Evolutionary conservation across 2,113 vertebrate species (phyloP).

Genomic region (Macrotus californicus): DNA sequence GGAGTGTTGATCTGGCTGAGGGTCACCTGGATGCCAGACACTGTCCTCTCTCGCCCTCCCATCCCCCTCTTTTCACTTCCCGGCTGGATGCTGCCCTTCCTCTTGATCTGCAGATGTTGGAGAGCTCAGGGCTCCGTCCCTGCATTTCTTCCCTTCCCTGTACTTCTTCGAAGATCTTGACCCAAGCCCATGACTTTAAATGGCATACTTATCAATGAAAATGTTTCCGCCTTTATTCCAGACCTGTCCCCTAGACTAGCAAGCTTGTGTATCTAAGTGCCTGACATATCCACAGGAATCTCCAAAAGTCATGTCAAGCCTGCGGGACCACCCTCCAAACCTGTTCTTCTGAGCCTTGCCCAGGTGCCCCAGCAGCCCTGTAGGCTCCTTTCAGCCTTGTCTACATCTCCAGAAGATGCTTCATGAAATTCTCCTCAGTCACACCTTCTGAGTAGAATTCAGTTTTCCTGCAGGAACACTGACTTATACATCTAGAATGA

Average conservation of each 20-base stretch:
- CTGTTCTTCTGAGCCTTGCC: background rate
- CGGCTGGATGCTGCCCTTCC: background rate
- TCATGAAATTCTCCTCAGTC: background rate
- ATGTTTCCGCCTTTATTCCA: background rate
- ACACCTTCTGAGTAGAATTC: background rate
- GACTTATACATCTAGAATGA: background rate
- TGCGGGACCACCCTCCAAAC: background rate
- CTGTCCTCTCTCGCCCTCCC: background rate
- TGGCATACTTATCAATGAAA: background rate
- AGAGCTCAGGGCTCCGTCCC: background rate
- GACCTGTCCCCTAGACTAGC: background rate
- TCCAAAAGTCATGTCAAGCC: background rate
- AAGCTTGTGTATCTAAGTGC: background rate
- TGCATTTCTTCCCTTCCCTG: background rate
- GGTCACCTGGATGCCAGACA: background rate
- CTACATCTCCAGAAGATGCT: rapidly evolving
- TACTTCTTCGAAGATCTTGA: background rate
- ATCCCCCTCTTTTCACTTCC: background rate
- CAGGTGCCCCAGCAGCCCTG: background rate
- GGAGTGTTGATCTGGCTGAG: background rate
- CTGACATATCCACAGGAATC: background rate
- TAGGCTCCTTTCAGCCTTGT: background rate
- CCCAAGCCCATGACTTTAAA: background rate
- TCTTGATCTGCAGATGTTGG: background rate
- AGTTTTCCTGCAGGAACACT: background rate